Evolutionary conservation across 2,888 invertebrate genomes (phyloP).

Genomic region (Pheosia tremula): DNA sequence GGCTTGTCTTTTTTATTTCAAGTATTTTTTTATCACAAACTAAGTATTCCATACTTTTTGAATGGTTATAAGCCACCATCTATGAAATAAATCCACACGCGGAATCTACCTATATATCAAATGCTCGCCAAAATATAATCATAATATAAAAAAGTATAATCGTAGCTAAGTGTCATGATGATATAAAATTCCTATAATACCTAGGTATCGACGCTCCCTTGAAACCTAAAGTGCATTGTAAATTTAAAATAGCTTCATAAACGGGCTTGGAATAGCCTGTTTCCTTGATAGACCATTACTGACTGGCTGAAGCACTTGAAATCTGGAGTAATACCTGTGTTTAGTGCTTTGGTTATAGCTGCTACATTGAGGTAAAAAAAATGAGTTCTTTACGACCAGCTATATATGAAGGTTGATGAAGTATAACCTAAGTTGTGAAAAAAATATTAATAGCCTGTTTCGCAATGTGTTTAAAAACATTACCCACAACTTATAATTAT

Average conservation of each 20-base stretch:
- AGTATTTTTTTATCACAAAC: no score
- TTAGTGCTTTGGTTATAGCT: neutral
- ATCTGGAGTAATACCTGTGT: slow-evolving; percentile 1
- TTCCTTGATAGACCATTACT: slow-evolving; percentile 1
- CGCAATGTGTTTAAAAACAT: no score
- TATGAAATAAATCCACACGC: no score
- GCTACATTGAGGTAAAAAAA: neutral
- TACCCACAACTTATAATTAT: no score
- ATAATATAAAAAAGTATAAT: neutral
- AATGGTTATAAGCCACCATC: no score
- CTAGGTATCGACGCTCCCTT: neutral
- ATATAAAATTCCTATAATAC: slow-evolving; percentile 1
- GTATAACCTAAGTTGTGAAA: no score
- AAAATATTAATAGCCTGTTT: no score
- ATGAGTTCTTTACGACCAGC: neutral
- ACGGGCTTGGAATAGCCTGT: slow-evolving; percentile 1
- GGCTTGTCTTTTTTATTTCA: no score
- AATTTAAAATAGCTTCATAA: neutral
- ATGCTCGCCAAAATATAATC: no score
- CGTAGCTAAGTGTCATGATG: neutral
- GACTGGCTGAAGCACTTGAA: neutral
- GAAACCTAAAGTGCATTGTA: neutral
- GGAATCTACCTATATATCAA: no score
- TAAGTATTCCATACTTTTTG: no score
- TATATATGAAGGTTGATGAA: neutral